phyloP scores from a whole-genome alignment of 2,113 vertebrate genomes.

The Vulpes lagopus region DNA sequence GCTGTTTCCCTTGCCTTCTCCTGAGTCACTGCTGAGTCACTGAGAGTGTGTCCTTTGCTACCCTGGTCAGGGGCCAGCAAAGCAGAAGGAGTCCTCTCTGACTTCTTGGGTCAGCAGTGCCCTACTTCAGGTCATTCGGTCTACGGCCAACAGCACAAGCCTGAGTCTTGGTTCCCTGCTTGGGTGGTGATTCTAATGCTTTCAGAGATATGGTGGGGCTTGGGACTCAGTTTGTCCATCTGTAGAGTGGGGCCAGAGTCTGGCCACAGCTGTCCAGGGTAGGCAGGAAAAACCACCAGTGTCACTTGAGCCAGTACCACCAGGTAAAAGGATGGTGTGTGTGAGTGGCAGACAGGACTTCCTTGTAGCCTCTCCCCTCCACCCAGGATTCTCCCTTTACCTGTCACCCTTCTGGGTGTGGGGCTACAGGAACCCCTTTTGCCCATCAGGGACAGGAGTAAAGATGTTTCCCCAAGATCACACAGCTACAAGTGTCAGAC shows the following conservation, averaged over 20 bases:
- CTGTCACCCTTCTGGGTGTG: not conserved
- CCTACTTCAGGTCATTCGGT: not conserved
- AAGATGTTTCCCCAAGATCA: not conserved
- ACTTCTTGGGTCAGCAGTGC: not conserved
- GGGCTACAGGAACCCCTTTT: not conserved
- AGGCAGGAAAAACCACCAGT: not conserved
- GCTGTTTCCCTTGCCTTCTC: not conserved
- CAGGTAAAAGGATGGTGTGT: not conserved
- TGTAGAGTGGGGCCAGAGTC: not conserved
- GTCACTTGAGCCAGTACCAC: not conserved
- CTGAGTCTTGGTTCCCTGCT: not conserved
- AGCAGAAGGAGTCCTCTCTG: not conserved
- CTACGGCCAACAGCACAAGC: not conserved
- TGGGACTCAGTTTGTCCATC: not conserved
- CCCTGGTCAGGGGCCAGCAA: not conserved
- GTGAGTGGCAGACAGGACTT: no score
- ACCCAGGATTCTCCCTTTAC: not conserved
- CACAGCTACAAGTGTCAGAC: rapidly evolving
- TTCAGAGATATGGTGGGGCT: rapidly evolving
- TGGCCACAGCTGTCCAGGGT: not conserved
- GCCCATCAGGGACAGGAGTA: not conserved
- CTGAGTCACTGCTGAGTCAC: not conserved
- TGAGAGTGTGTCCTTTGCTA: not conserved
- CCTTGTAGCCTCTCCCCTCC: not conserved
- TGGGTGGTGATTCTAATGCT: not conserved